Evolutionary conservation across 1,140 invertebrate species (phyloP).

Genomic region (Archivesica marissinica): DNA sequence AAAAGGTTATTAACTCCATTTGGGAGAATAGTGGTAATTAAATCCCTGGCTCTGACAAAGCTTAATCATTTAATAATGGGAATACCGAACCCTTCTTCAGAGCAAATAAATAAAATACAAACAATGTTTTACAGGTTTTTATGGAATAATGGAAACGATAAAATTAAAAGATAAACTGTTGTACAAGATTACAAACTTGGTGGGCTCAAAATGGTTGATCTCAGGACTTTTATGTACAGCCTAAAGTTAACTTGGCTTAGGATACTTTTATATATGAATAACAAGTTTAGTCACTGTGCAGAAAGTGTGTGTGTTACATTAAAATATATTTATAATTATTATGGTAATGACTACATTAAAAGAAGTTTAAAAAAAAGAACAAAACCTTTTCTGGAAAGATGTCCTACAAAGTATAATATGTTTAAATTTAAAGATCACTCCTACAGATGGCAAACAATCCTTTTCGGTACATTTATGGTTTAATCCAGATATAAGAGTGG

Average conservation of each 20-base stretch:
- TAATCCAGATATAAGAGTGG: conserved; percentile 8
- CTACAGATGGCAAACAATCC: background rate
- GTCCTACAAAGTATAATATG: background rate
- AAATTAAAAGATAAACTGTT: conserved; percentile 6
- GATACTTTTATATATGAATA: background rate
- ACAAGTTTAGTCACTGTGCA: background rate
- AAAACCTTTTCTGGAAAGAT: conserved; percentile 4
- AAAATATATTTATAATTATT: background rate
- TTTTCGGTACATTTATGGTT: conserved; percentile 9
- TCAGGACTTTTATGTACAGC: background rate
- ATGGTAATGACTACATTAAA: background rate
- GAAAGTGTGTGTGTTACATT: background rate
- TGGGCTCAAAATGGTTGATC: background rate
- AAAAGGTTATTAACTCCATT: background rate
- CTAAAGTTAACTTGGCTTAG: conserved; percentile 13
- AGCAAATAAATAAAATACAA: background rate
- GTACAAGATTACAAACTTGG: background rate
- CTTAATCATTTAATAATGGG: background rate
- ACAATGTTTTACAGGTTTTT: background rate
- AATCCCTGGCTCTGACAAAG: background rate
- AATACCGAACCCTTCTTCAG: background rate
- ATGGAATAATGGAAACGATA: background rate
- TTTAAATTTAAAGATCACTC: background rate
- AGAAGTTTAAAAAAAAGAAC: background rate
- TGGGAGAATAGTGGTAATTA: too few relatives aligned